Evolutionary conservation across 2,113 vertebrate species (phyloP).

Genomic region (Bujurquina vittata): DNA sequence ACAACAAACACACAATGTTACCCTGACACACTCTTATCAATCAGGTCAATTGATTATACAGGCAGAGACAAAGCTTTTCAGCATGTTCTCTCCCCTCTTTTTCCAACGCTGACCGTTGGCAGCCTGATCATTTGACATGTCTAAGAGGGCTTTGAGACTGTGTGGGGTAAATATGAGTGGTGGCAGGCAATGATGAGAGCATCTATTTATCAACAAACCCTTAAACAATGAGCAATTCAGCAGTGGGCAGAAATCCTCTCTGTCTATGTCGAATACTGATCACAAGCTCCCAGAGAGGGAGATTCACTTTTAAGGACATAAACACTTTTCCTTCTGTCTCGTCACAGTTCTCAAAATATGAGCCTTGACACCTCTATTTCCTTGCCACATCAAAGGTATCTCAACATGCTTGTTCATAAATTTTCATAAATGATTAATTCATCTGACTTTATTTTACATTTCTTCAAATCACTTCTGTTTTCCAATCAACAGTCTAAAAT

Average conservation of each 20-base stretch:
- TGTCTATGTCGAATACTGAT: constrained; percentile 21
- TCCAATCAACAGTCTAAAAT: background rate
- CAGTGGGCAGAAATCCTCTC: constrained; percentile 43
- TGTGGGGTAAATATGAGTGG: constrained; percentile 63
- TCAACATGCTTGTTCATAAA: background rate
- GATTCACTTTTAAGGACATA: constrained; percentile 10
- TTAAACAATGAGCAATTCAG: constrained; percentile 45
- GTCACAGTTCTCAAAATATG: background rate
- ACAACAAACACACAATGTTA: constrained; percentile 71
- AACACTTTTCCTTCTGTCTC: background rate
- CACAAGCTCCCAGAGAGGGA: background rate
- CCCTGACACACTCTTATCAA: constrained; percentile 78
- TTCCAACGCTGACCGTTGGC: constrained; percentile 57
- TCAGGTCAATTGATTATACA: constrained; percentile 78
- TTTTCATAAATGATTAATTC: background rate
- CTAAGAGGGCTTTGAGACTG: constrained; percentile 61
- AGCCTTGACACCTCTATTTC: background rate
- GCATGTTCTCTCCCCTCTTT: constrained; percentile 50
- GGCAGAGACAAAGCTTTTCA: constrained; percentile 68
- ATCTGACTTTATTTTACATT: background rate
- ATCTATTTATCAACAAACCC: constrained; percentile 63
- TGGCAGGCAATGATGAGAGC: constrained; percentile 24
- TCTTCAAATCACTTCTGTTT: background rate
- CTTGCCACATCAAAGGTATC: background rate
- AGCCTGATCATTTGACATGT: constrained; percentile 68